These are phyloP conservation scores for Sinocyclocheilus grahami DNA, from an alignment of 2,113 vertebrate genomes.

Conservation along the genomic window DNA sequence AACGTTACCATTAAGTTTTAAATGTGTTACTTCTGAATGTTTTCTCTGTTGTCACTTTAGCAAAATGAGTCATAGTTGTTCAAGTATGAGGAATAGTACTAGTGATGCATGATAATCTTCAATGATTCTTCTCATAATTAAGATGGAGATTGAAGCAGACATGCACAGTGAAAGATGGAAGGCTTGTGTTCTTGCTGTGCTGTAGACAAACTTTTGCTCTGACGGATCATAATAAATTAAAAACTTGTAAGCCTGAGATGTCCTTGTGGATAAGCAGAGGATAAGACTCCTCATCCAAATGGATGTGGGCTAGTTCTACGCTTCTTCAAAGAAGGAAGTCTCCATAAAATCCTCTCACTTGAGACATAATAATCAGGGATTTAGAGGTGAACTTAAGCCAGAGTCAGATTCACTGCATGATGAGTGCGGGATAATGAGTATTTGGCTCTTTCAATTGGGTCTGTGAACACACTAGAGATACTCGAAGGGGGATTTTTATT, in stretches of 20 bases:
- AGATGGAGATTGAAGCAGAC: neutral
- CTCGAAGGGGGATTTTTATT: neutral
- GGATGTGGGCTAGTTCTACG: neutral
- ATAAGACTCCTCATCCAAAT: conserved; percentile 10
- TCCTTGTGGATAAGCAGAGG: conserved; percentile 16
- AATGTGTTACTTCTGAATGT: no score
- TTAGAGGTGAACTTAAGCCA: conserved; percentile 25
- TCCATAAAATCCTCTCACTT: conserved; percentile 4
- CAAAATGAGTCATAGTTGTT: no score
- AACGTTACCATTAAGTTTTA: no score
- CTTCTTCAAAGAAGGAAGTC: neutral
- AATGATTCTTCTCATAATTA: neutral
- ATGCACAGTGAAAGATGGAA: no score
- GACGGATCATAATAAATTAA: conserved; percentile 29
- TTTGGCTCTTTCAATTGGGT: neutral
- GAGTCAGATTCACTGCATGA: conserved; percentile 10
- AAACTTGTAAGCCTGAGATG: conserved; percentile 24
- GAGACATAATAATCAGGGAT: conserved; percentile 45
- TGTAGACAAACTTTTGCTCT: neutral
- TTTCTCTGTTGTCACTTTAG: no score
- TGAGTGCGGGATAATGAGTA: neutral
- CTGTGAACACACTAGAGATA: conserved; percentile 22
- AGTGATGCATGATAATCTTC: neutral
- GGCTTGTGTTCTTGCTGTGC: neutral
- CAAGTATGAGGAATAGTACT: neutral